Evolutionary conservation across 2,113 vertebrate species (phyloP), one percentile per base, ranked within the genome.

Genomic region (Calidris pugnax): DNA sequence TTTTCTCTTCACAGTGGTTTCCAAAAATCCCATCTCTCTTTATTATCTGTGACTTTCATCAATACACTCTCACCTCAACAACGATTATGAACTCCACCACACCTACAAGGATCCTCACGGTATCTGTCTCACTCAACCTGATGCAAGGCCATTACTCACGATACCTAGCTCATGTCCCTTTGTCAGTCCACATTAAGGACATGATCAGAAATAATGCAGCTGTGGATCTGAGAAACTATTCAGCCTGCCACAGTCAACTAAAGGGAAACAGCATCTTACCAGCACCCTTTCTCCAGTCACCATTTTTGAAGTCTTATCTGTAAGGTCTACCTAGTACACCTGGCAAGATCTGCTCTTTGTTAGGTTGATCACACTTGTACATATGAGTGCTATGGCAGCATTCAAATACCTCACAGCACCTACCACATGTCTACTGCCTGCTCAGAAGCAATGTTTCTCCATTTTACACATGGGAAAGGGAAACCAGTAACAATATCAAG

Each of bases 1-100:
- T 88, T 89, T 91, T 72, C 62, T 94, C 50, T 85, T 85, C 62
- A 69, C 37, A 87, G 81, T 27, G 21, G 59, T 89, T 89, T 80
- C 74, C 57, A 95, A 72, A 96, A 89, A 59, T 45, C 43, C 27
- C 1, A 0, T 76, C 57, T 69, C 43, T 84, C 41, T 48, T 20
- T 33, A 74, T 66, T 47, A 89, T 41, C 71, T 53, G 45, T 72
- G 72, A 71, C 85, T 90, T 87, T 73, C 56, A 90, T 39, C 59
- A 82, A 3, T 4, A 32, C 55, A 33, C 45, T 53, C 51, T 85
- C 74, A 90, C 41, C 80, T 75, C 41, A 59, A 14, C 35, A 15
- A 17, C 0, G 53, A 83, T 30, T n/a, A 47, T 5, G 66, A 89
- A n/a, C n/a, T 37, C 12, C 55, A 23, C 26, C 21, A 39, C 22